These are phyloP conservation scores for Gymnarchus niloticus DNA, from an alignment of 2,113 vertebrate genomes.

Conservation along the genomic window DNA sequence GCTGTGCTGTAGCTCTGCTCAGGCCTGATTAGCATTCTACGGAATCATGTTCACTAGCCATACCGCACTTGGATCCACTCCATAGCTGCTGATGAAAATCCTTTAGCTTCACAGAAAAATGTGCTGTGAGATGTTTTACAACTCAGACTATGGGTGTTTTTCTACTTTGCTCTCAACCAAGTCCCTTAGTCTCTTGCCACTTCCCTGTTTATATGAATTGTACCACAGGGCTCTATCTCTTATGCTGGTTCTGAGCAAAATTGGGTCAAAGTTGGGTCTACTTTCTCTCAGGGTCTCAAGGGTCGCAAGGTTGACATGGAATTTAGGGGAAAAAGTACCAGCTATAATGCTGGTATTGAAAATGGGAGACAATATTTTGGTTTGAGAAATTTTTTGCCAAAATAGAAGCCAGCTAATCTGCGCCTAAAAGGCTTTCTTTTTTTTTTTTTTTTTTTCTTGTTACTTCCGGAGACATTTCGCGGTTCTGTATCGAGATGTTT, in stretches of 20 bases:
- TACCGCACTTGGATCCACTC: neutral
- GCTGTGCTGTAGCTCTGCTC: neutral
- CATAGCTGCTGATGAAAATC: neutral
- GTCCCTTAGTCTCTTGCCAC: neutral
- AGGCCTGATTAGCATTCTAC: neutral
- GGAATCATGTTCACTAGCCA: neutral
- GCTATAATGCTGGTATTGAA: neutral
- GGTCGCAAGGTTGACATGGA: neutral
- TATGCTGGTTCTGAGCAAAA: constrained; percentile 7
- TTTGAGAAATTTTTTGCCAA: constrained; percentile 38
- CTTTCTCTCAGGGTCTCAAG: constrained; percentile 29
- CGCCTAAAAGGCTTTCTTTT: neutral
- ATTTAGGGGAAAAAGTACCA: neutral
- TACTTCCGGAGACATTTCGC: constrained; percentile 19
- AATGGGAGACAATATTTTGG: constrained; percentile 10
- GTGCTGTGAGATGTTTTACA: neutral
- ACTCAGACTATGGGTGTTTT: neutral
- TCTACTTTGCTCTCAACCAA: neutral
- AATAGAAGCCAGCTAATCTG: constrained; percentile 26
- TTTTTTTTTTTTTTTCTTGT: neutral
- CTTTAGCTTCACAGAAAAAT: neutral
- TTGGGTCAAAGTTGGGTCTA: constrained; percentile 8
- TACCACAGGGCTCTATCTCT: neutral
- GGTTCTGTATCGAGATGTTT: constrained; percentile 40
- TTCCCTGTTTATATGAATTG: neutral